phyloP scores from a whole-genome alignment of 2,113 vertebrate genomes.

The Heterocephalus glaber region DNA sequence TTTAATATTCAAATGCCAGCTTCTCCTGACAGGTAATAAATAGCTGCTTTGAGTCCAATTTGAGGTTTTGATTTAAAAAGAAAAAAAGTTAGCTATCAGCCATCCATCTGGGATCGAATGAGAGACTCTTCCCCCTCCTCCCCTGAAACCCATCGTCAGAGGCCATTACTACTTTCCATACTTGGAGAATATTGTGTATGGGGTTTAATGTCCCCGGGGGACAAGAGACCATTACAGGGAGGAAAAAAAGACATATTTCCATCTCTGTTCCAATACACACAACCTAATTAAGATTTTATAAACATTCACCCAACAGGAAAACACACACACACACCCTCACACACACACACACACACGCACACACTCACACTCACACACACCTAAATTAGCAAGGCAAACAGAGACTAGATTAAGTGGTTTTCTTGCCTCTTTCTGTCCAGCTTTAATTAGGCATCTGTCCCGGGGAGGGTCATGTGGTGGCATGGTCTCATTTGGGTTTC shows the following conservation, averaged over 20 bases:
- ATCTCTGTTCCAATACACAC: slow-evolving; percentile 52
- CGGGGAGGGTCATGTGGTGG: background rate
- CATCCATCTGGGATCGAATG: slow-evolving; percentile 53
- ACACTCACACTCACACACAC: background rate
- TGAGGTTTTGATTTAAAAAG: slow-evolving; percentile 70
- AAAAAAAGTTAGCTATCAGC: slow-evolving; percentile 22
- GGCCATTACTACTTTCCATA: background rate
- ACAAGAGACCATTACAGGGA: slow-evolving; percentile 45
- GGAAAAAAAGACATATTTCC: slow-evolving; percentile 42
- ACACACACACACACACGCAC: background rate
- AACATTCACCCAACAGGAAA: slow-evolving; percentile 72
- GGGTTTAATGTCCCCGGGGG: slow-evolving; percentile 30
- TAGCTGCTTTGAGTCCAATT: slow-evolving; percentile 56
- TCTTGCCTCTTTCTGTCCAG: slow-evolving; percentile 67
- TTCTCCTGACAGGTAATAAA: slow-evolving; percentile 76
- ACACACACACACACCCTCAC: background rate
- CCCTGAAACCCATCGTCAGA: background rate
- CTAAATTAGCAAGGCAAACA: slow-evolving; percentile 74
- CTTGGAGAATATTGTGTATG: slow-evolving; percentile 5
- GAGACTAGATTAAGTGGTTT: slow-evolving; percentile 68
- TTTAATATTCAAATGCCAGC: slow-evolving; percentile 48
- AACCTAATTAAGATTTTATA: slow-evolving; percentile 82
- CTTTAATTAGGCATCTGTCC: slow-evolving; percentile 79
- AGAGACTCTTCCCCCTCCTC: background rate
- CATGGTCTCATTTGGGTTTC: slow-evolving; percentile 57